phyloP scores from a whole-genome alignment of 2,888 invertebrate genomes.

The Augiades crinisus region DNA sequence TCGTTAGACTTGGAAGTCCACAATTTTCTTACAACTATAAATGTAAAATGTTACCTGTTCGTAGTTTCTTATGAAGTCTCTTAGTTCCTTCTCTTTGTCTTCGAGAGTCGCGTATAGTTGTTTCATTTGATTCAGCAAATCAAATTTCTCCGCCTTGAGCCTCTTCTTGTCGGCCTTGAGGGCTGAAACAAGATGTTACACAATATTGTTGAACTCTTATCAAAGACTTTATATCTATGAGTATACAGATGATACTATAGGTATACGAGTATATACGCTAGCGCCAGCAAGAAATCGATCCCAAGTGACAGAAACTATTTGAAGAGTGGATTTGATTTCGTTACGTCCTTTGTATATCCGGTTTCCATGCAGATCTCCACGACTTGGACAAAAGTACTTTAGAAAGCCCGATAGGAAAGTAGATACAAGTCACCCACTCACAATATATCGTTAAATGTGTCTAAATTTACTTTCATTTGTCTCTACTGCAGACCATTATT shows the following conservation, averaged over 20 bases:
- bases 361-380: constrained; percentile 43
- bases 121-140: constrained; percentile 96
- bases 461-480: constrained; percentile 15
- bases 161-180: constrained; percentile 95
- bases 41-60: constrained; percentile 94
- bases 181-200: constrained; percentile 71
- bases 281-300: constrained; percentile 6
- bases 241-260: not conserved
- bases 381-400: constrained; percentile 41
- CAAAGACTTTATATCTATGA: too few species aligned
- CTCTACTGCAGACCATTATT: constrained; percentile 19
- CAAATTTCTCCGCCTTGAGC: constrained; percentile 95
- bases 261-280: too few species aligned
- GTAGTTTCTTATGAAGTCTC: constrained; percentile 96
- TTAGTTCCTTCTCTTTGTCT: constrained; percentile 95
- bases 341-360: constrained; percentile 26
- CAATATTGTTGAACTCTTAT: constrained; percentile 25
- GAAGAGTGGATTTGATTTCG: constrained; percentile 7
- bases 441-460: constrained; percentile 5
- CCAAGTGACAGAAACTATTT: constrained; percentile 33
- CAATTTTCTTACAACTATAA: not conserved
- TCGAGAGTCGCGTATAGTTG: constrained; percentile 96
- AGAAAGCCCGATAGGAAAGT: constrained; percentile 40
- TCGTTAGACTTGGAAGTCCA: too few species aligned
- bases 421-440: constrained; percentile 9